Conservation (phyloP, 2,113 vertebrate species). For the Ascaphus truei region DNA sequence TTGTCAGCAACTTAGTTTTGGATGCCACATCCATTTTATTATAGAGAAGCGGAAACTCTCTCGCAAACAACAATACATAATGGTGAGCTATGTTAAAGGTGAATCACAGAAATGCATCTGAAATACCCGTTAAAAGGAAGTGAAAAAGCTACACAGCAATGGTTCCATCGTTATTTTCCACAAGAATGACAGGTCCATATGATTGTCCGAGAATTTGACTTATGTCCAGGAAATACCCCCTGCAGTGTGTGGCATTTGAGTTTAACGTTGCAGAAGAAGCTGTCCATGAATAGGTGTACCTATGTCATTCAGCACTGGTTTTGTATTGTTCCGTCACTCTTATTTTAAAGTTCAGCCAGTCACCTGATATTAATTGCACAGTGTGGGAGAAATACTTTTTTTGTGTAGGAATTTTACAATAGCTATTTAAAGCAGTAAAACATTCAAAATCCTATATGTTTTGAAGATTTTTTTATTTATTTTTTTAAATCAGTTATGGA, state of each 20-base stretch:
- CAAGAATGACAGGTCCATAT: background rate
- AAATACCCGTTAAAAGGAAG: too few relatives aligned
- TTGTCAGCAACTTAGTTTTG: too few relatives aligned
- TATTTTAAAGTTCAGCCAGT: constrained; percentile 28
- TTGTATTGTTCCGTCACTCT: background rate
- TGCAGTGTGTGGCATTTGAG: constrained; percentile 1
- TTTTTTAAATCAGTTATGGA: too few relatives aligned
- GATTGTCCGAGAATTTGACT: background rate
- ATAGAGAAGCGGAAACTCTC: too few relatives aligned
- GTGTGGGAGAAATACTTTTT: background rate
- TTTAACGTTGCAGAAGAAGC: background rate
- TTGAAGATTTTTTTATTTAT: too few relatives aligned
- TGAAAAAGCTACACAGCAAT: too few relatives aligned
- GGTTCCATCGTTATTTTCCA: too few relatives aligned
- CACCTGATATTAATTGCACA: constrained; percentile 13
- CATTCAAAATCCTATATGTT: too few relatives aligned
- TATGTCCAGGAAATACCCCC: constrained; percentile 13
- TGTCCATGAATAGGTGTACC: background rate
- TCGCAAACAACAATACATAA: too few relatives aligned
- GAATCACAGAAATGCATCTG: too few relatives aligned
- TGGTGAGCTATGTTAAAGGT: too few relatives aligned
- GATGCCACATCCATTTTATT: too few relatives aligned
- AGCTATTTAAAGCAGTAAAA: background rate
- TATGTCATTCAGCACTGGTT: background rate
- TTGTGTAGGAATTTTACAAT: background rate